Evolutionary conservation across 2,113 vertebrate species (phyloP).

Genomic region (Petrocephalus microphthalmus): DNA sequence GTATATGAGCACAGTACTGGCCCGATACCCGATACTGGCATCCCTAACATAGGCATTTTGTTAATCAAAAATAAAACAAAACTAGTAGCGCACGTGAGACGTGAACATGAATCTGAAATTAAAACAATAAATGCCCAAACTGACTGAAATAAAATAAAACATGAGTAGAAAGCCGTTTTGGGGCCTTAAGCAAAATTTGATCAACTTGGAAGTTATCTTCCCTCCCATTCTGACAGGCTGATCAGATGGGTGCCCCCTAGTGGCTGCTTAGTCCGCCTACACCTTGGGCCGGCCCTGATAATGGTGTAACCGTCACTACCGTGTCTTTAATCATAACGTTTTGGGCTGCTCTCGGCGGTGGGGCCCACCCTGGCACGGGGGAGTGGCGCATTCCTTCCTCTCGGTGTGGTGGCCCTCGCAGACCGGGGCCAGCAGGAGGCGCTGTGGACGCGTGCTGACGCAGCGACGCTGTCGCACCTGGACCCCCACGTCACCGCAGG

Average conservation of each 20-base stretch:
- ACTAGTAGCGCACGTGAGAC: background rate
- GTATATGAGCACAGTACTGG: no score
- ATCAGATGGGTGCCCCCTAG: background rate
- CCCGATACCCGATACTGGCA: no score
- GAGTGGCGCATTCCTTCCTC: slow-evolving; percentile 57
- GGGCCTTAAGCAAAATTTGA: background rate
- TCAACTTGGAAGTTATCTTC: background rate
- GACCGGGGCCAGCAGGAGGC: slow-evolving; percentile 48
- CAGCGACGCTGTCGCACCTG: slow-evolving; percentile 70
- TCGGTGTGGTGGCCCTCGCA: slow-evolving; percentile 71
- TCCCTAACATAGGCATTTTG: background rate
- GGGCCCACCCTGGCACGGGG: slow-evolving; percentile 64
- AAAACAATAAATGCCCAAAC: background rate
- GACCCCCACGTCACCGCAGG: slow-evolving; percentile 63
- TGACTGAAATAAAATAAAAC: background rate
- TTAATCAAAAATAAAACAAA: background rate
- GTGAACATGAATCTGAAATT: background rate
- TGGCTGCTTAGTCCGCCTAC: background rate
- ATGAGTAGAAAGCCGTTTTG: background rate
- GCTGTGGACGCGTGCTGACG: slow-evolving; percentile 47
- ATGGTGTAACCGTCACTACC: background rate
- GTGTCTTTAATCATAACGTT: background rate
- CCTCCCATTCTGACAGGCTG: background rate
- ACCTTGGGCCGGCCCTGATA: background rate
- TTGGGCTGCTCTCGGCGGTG: background rate